Evolutionary conservation across 1,140 invertebrate species (phyloP), one percentile per base, ranked within the genome.

Genomic region (Contarinia nasturtii): DNA sequence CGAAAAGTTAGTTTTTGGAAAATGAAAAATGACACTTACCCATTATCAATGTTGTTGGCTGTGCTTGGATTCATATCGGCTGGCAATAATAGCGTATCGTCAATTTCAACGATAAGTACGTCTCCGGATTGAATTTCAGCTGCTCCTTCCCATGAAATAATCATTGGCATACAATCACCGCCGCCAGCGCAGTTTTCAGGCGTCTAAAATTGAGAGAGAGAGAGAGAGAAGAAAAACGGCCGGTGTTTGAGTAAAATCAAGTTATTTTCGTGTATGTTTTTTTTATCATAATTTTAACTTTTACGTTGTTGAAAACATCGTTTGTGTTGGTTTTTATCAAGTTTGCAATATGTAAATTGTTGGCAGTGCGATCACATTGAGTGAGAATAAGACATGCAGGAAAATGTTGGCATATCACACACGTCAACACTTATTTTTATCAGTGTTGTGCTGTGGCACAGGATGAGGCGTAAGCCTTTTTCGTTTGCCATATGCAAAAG

Each of bases 91-190:
- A 67, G 59, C 41, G 71, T 67, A 57, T 76, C 75, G 50, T 75
- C 72, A 55, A 79, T 77, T 56, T 75, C 69, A n/a, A 79, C 75
- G 55, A 78, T 70, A 51, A 79, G 67, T 52, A 78, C 74, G 61
- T 79, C 76, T 34, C 75, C 76, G 47, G 72, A 76, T 57, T 79
- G 75, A 37, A 79, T 75, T 57, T 76, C 74, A 12, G 69, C 69
- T 37, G 69, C 60, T 18, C 72, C 75, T 51, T 75, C 70, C 76
- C 75, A 77, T 47, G 68, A 71, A 37, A 73, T 61, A 47, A 70
- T 64, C 59, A 67, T 65, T 41, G 72, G 68, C 44, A 67, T 59
- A 52, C 73, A 75, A 49, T 67, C 64, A 49, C 21, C 15, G 2
- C 54, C 59, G 41, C 36, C 53, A 47, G 56, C 59, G 53, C 72